A percentile compares a stretch with the other conserved stretches of the same genome.
Evolutionary conservation across 35 echinoderm and acorn worm species (phyloP).

Genomic region (Eucidaris tribuloides): DNA sequence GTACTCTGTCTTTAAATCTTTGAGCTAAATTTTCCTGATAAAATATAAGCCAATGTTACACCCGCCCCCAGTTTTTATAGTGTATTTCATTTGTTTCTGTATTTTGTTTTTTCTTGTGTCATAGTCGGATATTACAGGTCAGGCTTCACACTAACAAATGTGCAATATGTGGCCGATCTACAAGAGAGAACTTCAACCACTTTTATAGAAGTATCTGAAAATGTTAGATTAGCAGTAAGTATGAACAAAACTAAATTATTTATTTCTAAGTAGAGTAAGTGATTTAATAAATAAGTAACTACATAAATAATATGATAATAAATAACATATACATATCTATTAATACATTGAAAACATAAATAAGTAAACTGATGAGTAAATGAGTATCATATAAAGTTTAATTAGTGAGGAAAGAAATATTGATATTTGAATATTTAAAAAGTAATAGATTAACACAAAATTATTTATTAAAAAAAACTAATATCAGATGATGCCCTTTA

Average conservation of each 20-base stretch:
- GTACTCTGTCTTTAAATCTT: not conserved
- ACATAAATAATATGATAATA: too few species aligned
- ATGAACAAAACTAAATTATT: not conserved
- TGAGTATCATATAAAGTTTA: not conserved
- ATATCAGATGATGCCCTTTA: too few species aligned
- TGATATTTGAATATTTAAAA: too few species aligned
- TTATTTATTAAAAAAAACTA: too few species aligned
- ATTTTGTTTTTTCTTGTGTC: not conserved
- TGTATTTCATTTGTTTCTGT: not conserved
- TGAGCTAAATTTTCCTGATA: not conserved
- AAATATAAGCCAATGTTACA: too few species aligned
- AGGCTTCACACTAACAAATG: slow-evolving; percentile 13
- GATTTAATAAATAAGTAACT: too few species aligned
- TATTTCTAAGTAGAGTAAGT: not conserved
- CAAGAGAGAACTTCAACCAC: not conserved
- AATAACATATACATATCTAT: too few species aligned
- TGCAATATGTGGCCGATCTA: not conserved
- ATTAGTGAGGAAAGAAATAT: not conserved
- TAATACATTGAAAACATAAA: not conserved
- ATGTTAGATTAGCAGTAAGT: slow-evolving; percentile 26
- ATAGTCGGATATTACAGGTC: slow-evolving; percentile 12
- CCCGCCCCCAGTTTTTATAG: too few species aligned
- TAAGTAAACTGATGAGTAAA: not conserved
- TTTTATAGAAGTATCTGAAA: not conserved
- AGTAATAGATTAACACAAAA: too few species aligned